Conservation (phyloP, 2,888 invertebrate genomes). For the Hetaerina titia region DNA sequence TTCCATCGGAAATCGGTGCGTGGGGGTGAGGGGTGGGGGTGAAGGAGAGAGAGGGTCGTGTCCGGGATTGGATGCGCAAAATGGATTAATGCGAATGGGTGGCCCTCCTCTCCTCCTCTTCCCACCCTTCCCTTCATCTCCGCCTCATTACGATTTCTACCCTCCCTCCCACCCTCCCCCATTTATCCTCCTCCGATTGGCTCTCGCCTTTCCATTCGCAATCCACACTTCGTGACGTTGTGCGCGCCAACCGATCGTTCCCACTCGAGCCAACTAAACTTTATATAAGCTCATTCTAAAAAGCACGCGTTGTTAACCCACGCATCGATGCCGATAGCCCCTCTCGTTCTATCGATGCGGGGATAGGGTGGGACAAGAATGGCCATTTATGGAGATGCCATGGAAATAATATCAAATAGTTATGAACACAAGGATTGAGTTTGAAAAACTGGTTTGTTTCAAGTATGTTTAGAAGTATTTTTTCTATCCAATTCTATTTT, state of each 20-base stretch:
- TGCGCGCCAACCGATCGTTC: no score
- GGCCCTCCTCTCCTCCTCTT: neutral
- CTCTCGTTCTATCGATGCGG: no score
- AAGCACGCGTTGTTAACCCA: no score
- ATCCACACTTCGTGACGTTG: neutral
- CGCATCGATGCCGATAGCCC: no score
- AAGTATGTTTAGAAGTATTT: no score
- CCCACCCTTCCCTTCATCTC: neutral
- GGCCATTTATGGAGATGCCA: no score
- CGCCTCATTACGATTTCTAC: neutral
- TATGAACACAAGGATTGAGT: no score
- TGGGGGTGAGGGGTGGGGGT: neutral
- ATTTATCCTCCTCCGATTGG: neutral
- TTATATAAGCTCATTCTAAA: no score
- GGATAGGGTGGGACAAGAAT: no score
- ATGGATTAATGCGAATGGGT: conserved; percentile 4
- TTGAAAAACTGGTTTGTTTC: no score
- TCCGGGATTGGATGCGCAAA: neutral
- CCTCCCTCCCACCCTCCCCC: neutral
- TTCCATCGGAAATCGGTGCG: conserved; percentile 35
- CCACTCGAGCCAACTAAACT: neutral
- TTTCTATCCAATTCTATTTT: no score
- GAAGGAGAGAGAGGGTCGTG: neutral
- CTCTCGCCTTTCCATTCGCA: neutral
- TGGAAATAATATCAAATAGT: no score